Base-by-base conservation (phyloP, 2,113 vertebrate species). In the Megaceryle torquata region DNA sequence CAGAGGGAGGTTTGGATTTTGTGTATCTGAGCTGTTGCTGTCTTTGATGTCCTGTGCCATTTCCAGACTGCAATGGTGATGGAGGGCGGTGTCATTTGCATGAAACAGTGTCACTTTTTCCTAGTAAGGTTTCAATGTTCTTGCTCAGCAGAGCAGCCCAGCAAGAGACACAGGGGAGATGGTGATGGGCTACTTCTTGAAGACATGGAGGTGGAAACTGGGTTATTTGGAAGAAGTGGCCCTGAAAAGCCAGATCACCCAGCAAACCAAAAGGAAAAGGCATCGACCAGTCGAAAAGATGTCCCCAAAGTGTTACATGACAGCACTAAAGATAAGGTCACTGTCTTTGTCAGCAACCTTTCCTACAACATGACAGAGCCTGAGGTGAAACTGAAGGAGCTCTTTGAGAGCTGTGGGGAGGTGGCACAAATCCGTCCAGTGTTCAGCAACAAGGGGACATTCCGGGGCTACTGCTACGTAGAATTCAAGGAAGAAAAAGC, bases 281-380 rank as follows among this genome's bases (percentile, higher is more conserved):
- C 75, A 0, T 93, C 79, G 1, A 53, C 93, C 10, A 97, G 97
- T 11, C 82, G 97, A 43, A 97, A 93, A 91, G 98, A 98, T 12
- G 1, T 95, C 41, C 98, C 98, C 56, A 98, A 97, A 8, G 97
- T 98, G n/a, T 53, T 94, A 5, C 98, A 98, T 0, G 98, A 99
- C 95, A 98, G 98, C 48, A 98, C 97, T 56, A 99, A 99, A 48
- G 99, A 99, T 9, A 95, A 84, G 1, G 70, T 97, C 92, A 99
- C 99, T 0, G 99, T 99, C 25, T 99, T 99, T 18, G 98, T 99
- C 97, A 99, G 99, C 97, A 99, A 99, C 97, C 97, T 99, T 72
- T 88, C 98, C 35, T 99, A 99, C 94, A 98, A 93, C 44, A 96
- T 99, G 98, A 87, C 96, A 18, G 98, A 99, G 43, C 99, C 99